These are phyloP conservation scores for Nowickia ferox DNA, from an alignment of 2,888 invertebrate species.

Conservation along the genomic window DNA sequence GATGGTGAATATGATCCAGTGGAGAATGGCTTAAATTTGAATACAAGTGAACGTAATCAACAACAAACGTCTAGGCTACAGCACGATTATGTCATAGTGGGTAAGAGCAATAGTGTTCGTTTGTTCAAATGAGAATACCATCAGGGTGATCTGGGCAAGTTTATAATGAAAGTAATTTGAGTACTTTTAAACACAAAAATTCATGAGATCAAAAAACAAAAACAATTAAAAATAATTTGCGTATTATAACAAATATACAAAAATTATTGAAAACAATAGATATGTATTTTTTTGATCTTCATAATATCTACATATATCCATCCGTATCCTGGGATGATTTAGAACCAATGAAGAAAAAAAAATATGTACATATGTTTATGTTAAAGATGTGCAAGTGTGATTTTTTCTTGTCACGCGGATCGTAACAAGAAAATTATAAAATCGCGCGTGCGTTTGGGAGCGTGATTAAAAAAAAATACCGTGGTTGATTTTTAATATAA, in stretches of 20 bases:
- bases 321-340: too few species aligned
- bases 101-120: constrained; percentile 75
- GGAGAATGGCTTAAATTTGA: constrained; percentile 69
- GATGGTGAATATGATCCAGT: constrained; percentile 75
- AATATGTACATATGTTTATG: too few species aligned
- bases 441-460: too few species aligned
- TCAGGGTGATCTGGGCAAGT: background rate
- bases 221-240: constrained; percentile 6
- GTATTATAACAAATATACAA: background rate
- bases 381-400: too few species aligned
- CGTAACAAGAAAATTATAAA: too few species aligned
- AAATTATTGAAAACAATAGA: too few species aligned
- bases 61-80: constrained; percentile 68
- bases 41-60: constrained; percentile 73
- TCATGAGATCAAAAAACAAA: background rate
- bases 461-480: too few species aligned
- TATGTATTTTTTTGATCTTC: too few species aligned
- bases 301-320: too few species aligned
- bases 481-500: too few species aligned
- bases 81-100: constrained; percentile 82
- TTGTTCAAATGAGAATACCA: background rate
- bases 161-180: constrained; percentile 22
- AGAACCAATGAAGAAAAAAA: too few species aligned
- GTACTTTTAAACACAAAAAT: background rate
- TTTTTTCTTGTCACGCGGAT: too few species aligned